Percentiles rank a stretch among this genome's conserved stretches.
Evolutionary conservation across 2,888 invertebrate species (phyloP).

Genomic region (Pachycephus smyrnensis): DNA sequence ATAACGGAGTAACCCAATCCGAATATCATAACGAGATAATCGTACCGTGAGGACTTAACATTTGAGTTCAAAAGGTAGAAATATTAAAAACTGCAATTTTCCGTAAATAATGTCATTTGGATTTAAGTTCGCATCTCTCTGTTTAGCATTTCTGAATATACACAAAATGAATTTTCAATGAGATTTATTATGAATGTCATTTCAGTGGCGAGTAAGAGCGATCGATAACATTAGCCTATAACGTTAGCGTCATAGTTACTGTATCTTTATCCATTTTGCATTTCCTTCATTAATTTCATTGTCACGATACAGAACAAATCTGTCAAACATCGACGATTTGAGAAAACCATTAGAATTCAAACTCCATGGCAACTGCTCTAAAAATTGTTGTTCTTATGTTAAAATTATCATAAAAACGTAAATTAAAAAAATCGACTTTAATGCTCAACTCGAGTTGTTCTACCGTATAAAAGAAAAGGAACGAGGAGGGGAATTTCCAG

Average conservation of each 20-base stretch:
- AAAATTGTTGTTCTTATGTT: neutral
- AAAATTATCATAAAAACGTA: neutral
- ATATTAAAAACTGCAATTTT: neutral
- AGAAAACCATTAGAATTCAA: neutral
- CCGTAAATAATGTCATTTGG: neutral
- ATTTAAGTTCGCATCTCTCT: neutral
- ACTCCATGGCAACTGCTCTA: neutral
- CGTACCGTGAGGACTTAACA: neutral
- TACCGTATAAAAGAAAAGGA: neutral
- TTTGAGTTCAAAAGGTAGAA: neutral
- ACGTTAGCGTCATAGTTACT: no score
- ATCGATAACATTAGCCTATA: no score
- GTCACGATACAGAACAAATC: neutral
- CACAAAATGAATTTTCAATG: no score
- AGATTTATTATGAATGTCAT: no score
- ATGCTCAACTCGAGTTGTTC: neutral
- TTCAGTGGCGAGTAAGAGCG: no score
- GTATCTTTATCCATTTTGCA: neutral
- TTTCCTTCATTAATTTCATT: conserved; percentile 8
- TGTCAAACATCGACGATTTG: neutral
- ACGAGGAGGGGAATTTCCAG: neutral
- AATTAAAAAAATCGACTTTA: neutral
- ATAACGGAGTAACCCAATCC: neutral
- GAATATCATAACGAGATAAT: neutral
- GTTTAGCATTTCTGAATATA: neutral